These are phyloP conservation scores for Bombus confusus DNA, from an alignment of 1,140 invertebrate genomes.

Conservation along the genomic window DNA sequence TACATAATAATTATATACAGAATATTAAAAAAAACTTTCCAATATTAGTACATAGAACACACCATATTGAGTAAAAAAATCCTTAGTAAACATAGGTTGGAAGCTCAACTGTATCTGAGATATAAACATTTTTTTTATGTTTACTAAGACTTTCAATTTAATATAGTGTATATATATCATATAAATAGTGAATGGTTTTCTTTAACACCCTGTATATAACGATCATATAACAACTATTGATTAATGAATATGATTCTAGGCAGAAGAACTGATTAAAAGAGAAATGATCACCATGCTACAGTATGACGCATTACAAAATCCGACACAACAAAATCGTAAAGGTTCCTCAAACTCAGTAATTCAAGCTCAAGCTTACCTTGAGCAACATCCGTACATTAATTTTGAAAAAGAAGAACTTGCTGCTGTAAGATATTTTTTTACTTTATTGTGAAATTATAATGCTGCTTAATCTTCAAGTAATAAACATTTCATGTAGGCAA, in stretches of 20 bases:
- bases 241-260: conserved; percentile 82
- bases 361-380: conserved; percentile 90
- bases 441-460: not conserved
- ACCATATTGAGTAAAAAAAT: too few relatives aligned
- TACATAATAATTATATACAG: not conserved
- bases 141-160: too few relatives aligned
- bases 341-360: conserved; percentile 78
- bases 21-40: too few relatives aligned
- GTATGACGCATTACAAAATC: conserved; percentile 91
- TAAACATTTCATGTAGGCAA: conserved; percentile 81
- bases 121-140: too few relatives aligned
- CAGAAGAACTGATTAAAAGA: conserved; percentile 97
- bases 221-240: conserved; percentile 5
- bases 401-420: conserved; percentile 88
- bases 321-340: conserved; percentile 81
- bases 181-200: too few relatives aligned
- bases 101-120: too few relatives aligned
- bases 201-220: too few relatives aligned
- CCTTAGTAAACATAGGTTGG: too few relatives aligned
- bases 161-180: not conserved
- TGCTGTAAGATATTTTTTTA: conserved; percentile 78
- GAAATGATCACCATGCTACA: conserved; percentile 99
- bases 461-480: conserved; percentile 26
- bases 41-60: too few relatives aligned
- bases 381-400: conserved; percentile 92